phyloP scores from a whole-genome alignment of 2,888 invertebrate species.

The Acanthosepion pharaonis region DNA sequence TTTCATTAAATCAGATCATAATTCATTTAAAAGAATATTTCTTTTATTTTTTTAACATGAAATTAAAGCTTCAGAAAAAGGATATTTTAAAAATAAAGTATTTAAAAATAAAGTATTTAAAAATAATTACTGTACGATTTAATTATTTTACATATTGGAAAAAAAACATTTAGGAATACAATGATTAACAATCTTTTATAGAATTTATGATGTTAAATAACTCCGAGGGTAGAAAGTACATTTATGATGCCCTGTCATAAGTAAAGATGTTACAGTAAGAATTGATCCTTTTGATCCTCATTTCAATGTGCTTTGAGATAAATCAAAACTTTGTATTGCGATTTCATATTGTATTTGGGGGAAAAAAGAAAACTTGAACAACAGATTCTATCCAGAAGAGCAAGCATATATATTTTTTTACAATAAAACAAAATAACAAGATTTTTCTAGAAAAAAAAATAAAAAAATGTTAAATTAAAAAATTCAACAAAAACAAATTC shows the following conservation, averaged over 20 bases:
- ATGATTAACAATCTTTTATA: neutral
- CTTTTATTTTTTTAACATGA: too few relatives aligned
- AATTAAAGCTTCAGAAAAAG: too few relatives aligned
- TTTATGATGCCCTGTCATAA: neutral
- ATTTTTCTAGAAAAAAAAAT: neutral
- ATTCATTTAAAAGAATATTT: too few relatives aligned
- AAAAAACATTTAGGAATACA: too few relatives aligned
- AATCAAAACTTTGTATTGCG: neutral
- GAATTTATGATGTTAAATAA: neutral
- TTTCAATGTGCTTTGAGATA: neutral
- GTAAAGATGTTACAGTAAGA: neutral
- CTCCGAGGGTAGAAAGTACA: neutral
- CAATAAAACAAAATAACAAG: neutral
- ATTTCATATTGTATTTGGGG: neutral
- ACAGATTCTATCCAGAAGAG: neutral
- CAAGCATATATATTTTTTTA: neutral
- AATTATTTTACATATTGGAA: too few relatives aligned
- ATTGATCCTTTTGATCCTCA: neutral
- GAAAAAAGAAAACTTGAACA: too few relatives aligned
- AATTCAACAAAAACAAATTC: conserved; percentile 15
- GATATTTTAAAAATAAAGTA: too few relatives aligned
- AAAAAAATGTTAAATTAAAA: neutral
- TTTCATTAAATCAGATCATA: too few relatives aligned
- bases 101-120: too few relatives aligned
- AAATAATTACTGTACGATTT: too few relatives aligned